Base-by-base conservation (phyloP, 2,888 invertebrate genomes). In the Pasiphila rectangulata region DNA sequence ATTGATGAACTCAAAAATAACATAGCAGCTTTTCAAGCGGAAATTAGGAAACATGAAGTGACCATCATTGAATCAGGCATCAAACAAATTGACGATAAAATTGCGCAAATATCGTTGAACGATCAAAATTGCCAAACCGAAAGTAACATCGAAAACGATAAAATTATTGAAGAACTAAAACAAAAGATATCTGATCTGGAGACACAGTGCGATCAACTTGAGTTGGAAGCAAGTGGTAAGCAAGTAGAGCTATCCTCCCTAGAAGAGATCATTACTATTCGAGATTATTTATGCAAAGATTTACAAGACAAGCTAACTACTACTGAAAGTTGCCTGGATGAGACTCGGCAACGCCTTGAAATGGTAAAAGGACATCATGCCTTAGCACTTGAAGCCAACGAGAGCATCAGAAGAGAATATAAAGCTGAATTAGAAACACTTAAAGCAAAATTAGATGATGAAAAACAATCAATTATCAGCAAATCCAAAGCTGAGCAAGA, bases 361-460 rank as follows among this genome's bases (percentile, higher is more conserved):
- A 84, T 89, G 84, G 87, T 89, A 1, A 88, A 89, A 65, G 84
- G 86, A 1, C 89, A 89, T 57, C 89, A 89, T 72, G 79, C 82
- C 25, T 65, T 89, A 48, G 89, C 89, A 17, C 51, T 89, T 50
- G 87, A 89, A 63, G 89, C 89, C 2, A 89, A 89, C 67, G 89
- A 89, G 60, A 89, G 88, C 51, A 89, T 89, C 41, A 69, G 89
- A 54, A 71, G 84, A 24, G 89, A 89, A 61, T 89, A 89, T 51
- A 89, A 85, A 70, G 72, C 67, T 9, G 88, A 89, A 59, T 60
- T 88, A 21, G 89, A 89, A 71, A 69, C 75, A 24, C 61, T 89
- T 1, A 88, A 85, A 69, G 37, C 60, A 2, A 88, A 87, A 72
- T 63, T 83, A 41, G 88, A 89, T 46, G 89, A 89, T 58, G 89